Base-by-base conservation (phyloP, 2,113 vertebrate species). In the Ptyas mucosa region DNA sequence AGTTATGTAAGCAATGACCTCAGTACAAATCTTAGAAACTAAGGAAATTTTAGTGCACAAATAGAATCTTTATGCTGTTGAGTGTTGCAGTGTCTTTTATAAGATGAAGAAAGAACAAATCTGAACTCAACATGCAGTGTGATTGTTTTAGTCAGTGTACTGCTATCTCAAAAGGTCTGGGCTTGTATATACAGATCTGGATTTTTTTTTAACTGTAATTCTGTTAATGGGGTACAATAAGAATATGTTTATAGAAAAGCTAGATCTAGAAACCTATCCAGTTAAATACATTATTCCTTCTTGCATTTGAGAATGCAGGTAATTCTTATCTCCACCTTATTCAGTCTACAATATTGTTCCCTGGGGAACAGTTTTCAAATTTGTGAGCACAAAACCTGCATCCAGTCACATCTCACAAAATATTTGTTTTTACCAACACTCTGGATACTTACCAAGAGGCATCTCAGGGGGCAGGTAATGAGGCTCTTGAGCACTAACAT, bases 401-500 rank as follows among this genome's bases (percentile, higher is more conserved):
- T 54, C 53, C 21, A 53, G 49, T 15, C 53, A 86, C 14, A 53
- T 1, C 18, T 26, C 10, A 61, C 5, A 53, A 49, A 88, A 24
- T 26, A 18, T 26, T 3, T 24, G 8, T 14, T 51, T 34, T 53
- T 51, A 86, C 14, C 55, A 23, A 91, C 15, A 91, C 21, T 18
- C 10, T 21, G 61, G 46, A 58, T 57, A 95, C 97, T 98, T 92
- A 99, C 99, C 99, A 98, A 99, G 98, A 90, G 99, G 99, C 97
- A 99, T 98, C 90, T 99, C 98, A 0, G 98, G 98, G 0, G 98
- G 99, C 94, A 99, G 96, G 91, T 99, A 99, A 43, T 98, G 98
- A 93, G 98, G 98, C 88, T 99, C 99, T 95, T 99, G 98, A 21
- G 98, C 98, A 52, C 99, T 99, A 96, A 99, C 98, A 52, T 99